A percentile compares a stretch with the other conserved stretches of the same genome.
phyloP scores from a whole-genome alignment of 2,797 vertebrate species.

The Myioborus miniatus region DNA sequence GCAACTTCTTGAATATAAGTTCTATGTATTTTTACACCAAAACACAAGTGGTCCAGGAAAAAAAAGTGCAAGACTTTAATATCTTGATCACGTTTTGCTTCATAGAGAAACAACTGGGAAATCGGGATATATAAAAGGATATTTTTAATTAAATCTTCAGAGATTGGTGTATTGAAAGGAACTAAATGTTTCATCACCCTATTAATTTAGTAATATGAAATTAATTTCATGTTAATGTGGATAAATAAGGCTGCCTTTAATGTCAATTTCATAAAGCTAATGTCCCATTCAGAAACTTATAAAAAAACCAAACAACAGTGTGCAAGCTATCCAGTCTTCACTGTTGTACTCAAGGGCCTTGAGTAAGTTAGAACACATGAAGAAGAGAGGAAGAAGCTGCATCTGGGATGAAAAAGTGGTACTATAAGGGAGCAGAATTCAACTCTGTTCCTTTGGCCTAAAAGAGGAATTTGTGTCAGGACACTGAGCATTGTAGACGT shows the following conservation, averaged over 20 bases:
- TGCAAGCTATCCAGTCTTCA: not conserved
- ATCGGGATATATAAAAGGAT: not conserved
- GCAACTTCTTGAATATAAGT: not conserved
- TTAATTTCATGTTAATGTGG: slow-evolving; percentile 58
- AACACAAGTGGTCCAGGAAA: slow-evolving; percentile 41
- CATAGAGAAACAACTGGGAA: slow-evolving; percentile 19
- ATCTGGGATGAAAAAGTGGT: not conserved
- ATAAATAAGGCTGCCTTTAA: slow-evolving; percentile 67
- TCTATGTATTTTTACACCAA: slow-evolving; percentile 41
- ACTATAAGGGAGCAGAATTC: not conserved
- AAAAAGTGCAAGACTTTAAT: slow-evolving; percentile 54
- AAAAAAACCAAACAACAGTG: not conserved
- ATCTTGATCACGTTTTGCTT: slow-evolving; percentile 50
- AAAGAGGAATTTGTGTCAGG: not conserved
- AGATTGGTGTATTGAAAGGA: slow-evolving; percentile 10
- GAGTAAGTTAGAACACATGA: not conserved
- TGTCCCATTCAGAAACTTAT: not conserved
- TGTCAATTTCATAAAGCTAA: slow-evolving; percentile 63
- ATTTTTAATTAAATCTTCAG: slow-evolving; percentile 27
- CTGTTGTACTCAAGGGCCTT: not conserved
- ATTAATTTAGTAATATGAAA: slow-evolving; percentile 66
- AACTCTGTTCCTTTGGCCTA: not conserved
- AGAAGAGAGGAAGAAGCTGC: not conserved
- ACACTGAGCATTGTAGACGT: not conserved
- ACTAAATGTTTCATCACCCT: slow-evolving; percentile 47